phyloP scores from a whole-genome alignment of 2,888 invertebrate genomes.

The Erebia aethiops region DNA sequence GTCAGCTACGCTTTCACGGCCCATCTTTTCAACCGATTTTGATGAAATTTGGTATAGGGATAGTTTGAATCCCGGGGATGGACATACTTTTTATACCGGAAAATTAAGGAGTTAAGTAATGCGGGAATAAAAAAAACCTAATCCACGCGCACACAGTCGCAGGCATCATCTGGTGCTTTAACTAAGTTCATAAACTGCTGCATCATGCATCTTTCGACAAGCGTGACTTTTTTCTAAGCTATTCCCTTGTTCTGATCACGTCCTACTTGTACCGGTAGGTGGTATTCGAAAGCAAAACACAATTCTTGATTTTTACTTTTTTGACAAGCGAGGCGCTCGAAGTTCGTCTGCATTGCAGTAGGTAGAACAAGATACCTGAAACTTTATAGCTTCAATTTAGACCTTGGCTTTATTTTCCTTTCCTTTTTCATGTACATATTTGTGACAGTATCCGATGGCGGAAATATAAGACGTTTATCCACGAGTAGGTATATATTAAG shows the following conservation, averaged over 20 bases:
- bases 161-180: too few relatives aligned
- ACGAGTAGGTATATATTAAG: too few relatives aligned
- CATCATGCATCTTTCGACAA: conserved; percentile 22
- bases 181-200: conserved; percentile 18
- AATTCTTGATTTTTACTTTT: conserved; percentile 9
- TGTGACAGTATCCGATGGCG: not conserved
- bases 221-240: conserved; percentile 25
- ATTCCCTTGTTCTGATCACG: conserved; percentile 24
- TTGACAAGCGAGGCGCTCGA: not conserved
- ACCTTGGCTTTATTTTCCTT: not conserved
- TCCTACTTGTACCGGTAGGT: conserved; percentile 1
- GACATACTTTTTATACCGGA: too few relatives aligned
- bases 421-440: not conserved
- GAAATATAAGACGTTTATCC: too few relatives aligned
- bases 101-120: too few relatives aligned
- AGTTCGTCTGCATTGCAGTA: conserved; percentile 10
- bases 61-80: too few relatives aligned
- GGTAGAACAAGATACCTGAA: not conserved
- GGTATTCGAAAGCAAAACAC: not conserved
- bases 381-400: too few relatives aligned
- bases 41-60: too few relatives aligned
- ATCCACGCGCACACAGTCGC: too few relatives aligned
- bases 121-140: too few relatives aligned
- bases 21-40: too few relatives aligned
- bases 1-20: too few relatives aligned